Evolutionary conservation across 1,140 invertebrate genomes (phyloP).

Genomic region (Cydia pomonella): DNA sequence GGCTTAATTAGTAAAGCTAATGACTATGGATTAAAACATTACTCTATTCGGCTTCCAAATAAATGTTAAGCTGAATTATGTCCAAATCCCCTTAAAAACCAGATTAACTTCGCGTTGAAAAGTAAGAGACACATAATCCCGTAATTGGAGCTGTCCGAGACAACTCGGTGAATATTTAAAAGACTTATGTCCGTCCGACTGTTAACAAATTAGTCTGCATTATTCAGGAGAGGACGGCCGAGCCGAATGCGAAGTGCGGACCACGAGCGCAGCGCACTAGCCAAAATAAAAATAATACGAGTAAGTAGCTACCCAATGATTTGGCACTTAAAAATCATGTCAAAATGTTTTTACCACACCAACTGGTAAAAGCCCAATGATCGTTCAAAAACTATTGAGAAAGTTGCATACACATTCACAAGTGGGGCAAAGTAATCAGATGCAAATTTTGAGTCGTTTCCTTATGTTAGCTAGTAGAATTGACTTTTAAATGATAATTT

Average conservation of each 20-base stretch:
- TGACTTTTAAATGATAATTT: too few relatives aligned
- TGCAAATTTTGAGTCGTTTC: too few relatives aligned
- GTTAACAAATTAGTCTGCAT: slow-evolving; percentile 1
- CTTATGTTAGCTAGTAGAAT: too few relatives aligned
- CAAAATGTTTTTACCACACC: too few relatives aligned
- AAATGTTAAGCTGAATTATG: slow-evolving; percentile 3
- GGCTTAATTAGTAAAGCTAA: not conserved
- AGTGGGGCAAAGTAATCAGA: too few relatives aligned
- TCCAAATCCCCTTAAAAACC: slow-evolving; percentile 7
- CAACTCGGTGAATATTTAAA: slow-evolving; percentile 3
- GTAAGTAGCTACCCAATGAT: too few relatives aligned
- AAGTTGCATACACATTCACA: too few relatives aligned
- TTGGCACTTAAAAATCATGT: too few relatives aligned
- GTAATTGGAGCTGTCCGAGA: not conserved
- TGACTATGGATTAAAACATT: not conserved
- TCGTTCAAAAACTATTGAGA: too few relatives aligned
- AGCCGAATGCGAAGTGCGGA: not conserved
- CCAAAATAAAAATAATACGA: too few relatives aligned
- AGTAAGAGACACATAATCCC: slow-evolving; percentile 17
- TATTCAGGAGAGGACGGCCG: slow-evolving; percentile 2
- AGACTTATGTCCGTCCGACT: slow-evolving; percentile 6
- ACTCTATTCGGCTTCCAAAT: not conserved
- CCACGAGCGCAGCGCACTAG: not conserved
- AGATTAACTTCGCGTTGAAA: not conserved
- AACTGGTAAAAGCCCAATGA: too few relatives aligned